Percentiles rank a stretch among this genome's conserved stretches.
Conservation (phyloP, 2,888 invertebrate genomes). For the Plemyria rubiginata region DNA sequence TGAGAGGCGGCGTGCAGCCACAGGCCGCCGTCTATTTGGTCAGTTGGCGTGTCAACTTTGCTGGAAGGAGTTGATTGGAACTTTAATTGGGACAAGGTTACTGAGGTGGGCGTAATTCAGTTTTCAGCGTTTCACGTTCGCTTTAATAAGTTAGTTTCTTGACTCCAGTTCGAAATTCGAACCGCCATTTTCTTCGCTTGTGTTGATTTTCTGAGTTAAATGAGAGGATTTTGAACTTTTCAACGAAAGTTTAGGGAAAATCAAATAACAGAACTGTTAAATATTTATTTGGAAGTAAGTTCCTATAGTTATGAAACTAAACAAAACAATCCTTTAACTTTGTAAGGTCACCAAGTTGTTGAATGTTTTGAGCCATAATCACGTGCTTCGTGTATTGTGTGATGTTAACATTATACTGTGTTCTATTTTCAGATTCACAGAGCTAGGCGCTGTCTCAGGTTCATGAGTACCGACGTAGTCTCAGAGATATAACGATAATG, state of each 20-base stretch:
- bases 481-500: too few relatives aligned
- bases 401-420: too few relatives aligned
- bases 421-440: too few relatives aligned
- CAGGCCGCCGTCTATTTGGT: conserved; percentile 63
- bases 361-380: conserved; percentile 11
- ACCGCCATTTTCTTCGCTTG: conserved; percentile 17
- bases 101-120: conserved; percentile 55
- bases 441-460: too few relatives aligned
- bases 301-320: conserved; percentile 17
- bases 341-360: conserved; percentile 18
- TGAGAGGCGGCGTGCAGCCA: conserved; percentile 65
- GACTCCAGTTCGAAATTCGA: conserved; percentile 36
- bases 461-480: too few relatives aligned
- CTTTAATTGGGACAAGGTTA: conserved; percentile 83
- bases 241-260: conserved; percentile 12
- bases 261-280: conserved; percentile 12
- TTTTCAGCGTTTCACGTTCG: conserved; percentile 49
- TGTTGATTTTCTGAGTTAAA: conserved; percentile 17
- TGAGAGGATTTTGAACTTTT: conserved; percentile 5
- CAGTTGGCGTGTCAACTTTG: conserved; percentile 77
- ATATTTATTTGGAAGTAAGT: conserved; percentile 20
- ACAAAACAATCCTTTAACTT: conserved; percentile 19
- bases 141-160: conserved; percentile 47
- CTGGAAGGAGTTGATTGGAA: conserved; percentile 74
- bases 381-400: conserved; percentile 7